These are phyloP conservation scores for Columbina picui DNA, from an alignment of 2,113 vertebrate species.

Conservation along the genomic window DNA sequence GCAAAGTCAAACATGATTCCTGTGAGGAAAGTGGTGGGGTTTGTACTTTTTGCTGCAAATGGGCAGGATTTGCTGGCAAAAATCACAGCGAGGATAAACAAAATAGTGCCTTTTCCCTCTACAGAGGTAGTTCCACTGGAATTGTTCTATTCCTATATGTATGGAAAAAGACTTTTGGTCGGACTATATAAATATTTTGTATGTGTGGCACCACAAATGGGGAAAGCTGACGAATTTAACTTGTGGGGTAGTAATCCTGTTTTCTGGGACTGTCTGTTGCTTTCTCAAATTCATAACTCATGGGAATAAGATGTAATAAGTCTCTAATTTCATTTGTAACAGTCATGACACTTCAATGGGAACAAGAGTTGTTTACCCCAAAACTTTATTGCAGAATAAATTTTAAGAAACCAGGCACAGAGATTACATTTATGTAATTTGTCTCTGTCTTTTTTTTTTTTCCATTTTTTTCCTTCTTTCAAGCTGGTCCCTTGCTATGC, in stretches of 20 bases:
- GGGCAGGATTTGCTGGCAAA: not conserved
- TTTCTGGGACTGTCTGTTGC: not conserved
- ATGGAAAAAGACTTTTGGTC: not conserved
- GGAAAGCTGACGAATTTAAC: not conserved
- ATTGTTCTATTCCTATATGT: not conserved
- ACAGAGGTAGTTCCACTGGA: not conserved
- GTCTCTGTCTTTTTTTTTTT: not conserved
- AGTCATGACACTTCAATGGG: not conserved
- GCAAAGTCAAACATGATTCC: not conserved
- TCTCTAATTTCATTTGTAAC: not conserved
- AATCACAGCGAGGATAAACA: not conserved
- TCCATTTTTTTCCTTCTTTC: not conserved
- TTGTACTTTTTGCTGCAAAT: not conserved
- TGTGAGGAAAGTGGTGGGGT: not conserved
- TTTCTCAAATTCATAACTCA: not conserved
- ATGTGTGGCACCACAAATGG: not conserved
- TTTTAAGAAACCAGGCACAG: not conserved
- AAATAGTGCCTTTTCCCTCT: not conserved
- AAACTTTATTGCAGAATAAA: not conserved
- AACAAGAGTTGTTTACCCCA: not conserved
- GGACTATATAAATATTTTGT: not conserved
- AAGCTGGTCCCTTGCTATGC: slow-evolving; percentile 84
- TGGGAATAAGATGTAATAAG: not conserved
- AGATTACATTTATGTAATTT: not conserved
- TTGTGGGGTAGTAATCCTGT: not conserved